Percentiles rank a stretch among this genome's conserved stretches.
Evolutionary conservation across 2,888 invertebrate genomes (phyloP).

Genomic region (Sarcophaga carnaria): DNA sequence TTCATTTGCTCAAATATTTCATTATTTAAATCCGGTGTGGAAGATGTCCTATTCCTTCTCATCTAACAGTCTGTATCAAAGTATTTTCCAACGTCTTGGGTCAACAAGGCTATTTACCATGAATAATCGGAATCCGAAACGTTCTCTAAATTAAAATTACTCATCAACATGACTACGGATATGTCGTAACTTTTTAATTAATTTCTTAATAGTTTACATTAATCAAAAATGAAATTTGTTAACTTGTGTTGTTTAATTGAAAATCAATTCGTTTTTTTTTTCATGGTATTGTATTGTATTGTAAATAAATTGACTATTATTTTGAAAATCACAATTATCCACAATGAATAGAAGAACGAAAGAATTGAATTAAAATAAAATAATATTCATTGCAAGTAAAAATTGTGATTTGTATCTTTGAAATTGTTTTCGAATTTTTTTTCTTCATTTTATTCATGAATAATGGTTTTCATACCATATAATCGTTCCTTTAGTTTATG

Average conservation of each 20-base stretch:
- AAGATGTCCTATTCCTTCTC: too few relatives aligned
- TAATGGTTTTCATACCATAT: conserved; percentile 7
- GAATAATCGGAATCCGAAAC: too few relatives aligned
- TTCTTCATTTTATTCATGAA: background rate
- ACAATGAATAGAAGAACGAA: too few relatives aligned
- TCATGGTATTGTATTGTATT: background rate
- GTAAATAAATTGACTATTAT: conserved; percentile 22
- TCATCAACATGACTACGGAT: too few relatives aligned
- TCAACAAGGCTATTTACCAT: too few relatives aligned
- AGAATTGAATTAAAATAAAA: conserved; percentile 15
- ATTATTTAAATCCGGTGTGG: too few relatives aligned
- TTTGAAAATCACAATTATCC: conserved; percentile 11
- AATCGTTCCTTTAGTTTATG: conserved; percentile 25
- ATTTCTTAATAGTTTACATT: background rate
- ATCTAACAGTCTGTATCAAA: too few relatives aligned
- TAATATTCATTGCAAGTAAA: conserved; percentile 16
- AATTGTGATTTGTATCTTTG: conserved; percentile 27
- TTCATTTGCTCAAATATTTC: too few relatives aligned
- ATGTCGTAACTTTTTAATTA: too few relatives aligned
- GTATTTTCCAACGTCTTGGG: too few relatives aligned
- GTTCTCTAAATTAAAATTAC: too few relatives aligned
- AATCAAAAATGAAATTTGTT: background rate
- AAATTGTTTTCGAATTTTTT: background rate
- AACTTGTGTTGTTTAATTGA: conserved; percentile 22
- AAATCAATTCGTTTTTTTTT: conserved; percentile 3